Base-by-base conservation (phyloP, 2,113 vertebrate species). In the Xiphophorus hellerii region DNA sequence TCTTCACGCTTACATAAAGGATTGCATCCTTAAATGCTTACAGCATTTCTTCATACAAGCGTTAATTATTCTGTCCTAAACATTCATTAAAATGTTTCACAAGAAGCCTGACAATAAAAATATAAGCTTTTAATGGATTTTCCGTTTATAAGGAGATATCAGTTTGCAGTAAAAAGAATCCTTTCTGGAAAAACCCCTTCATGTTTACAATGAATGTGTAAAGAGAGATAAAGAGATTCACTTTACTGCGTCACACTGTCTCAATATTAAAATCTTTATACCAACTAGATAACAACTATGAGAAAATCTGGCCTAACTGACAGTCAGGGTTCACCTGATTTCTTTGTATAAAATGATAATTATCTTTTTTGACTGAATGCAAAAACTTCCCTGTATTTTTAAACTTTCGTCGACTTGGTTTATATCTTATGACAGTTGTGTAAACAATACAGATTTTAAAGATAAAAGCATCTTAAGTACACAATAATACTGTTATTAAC, bases 371-470 rank as follows among this genome's bases (percentile, higher is more conserved):
- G 64, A 39, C 22, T 1, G n/a, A 51, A 35, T 11, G 20, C 31
- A 12, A 33, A 28, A 31, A 9, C 39, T 11, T 42, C 20, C n/a
- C 42, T 17, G 42, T 27, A 54, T 11, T 48, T 27, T 25, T 33
- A 48, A 25, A 10, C 60, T 51, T 35, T 44, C 20, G n/a, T 15
- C 29, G 71, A 74, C 30, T 71, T 62, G 73, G 42, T 70, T 27
- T 74, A 2, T n/a, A 5, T 5, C 68, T 74, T 66, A 63, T 44
- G 30, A 12, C 28, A n/a, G 10, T 17, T 35, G 12, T 64, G 39
- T 39, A 61, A 35, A 69, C 27, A 85, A 86, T 25, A 44, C 54
- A 77, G 17, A 54, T 12, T 39, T 28, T 15, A 8, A 13, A 17
- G 20, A 61, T 10, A 67, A 27, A 14, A 4, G 29, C 2, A 44